Base-by-base conservation (phyloP, 2,113 vertebrate genomes). In the Phocoena phocoena region DNA sequence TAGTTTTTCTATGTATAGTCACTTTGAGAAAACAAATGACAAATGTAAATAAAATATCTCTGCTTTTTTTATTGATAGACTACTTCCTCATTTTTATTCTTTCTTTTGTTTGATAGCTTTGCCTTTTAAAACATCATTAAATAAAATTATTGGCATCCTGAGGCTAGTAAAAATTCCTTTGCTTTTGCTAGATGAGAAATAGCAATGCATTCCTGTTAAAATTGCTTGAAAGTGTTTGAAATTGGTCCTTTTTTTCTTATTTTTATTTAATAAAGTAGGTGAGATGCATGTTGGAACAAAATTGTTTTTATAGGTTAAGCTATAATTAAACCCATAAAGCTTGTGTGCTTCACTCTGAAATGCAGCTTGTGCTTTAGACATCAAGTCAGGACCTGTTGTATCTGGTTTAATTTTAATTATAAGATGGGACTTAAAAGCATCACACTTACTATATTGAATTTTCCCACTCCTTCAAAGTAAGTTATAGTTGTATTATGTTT, bases 241-340 rank as follows among this genome's bases (percentile, higher is more conserved):
- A 84, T 82, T 88, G n/a, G 11, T 81, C 36, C 74, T 79, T 95
- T 95, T 91, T 91, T 25, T 95, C 33, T 76, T 71, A 68, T 73
- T 83, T 95, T 95, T 62, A 58, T 93, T 95, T 82, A 92, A 80
- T 55, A 58, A 93, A 91, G 77, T 93, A 84, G 80, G 53, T 96
- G 55, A 96, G 90, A 53, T 95, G n/a, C 81, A 83, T 96, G 90
- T 97, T 97, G 71, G 95, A 97, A 97, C 96, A 85, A 95, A 97
- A 88, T 36, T 67, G 18, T 88, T 79, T 95, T 85, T 95, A n/a
- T 60, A 93, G 79, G 71, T 95, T 92, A 97, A 71, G 90, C 92
- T 96, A 38, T 98, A 94, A 98, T 97, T 98, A 97, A 97, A 67
- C 62, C 77, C n/a, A 89, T 97, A 96, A 97, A 97, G 53, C 88